Evolutionary conservation across 2,113 vertebrate genomes (phyloP).

Genomic region (Hydropotes inermis): DNA sequence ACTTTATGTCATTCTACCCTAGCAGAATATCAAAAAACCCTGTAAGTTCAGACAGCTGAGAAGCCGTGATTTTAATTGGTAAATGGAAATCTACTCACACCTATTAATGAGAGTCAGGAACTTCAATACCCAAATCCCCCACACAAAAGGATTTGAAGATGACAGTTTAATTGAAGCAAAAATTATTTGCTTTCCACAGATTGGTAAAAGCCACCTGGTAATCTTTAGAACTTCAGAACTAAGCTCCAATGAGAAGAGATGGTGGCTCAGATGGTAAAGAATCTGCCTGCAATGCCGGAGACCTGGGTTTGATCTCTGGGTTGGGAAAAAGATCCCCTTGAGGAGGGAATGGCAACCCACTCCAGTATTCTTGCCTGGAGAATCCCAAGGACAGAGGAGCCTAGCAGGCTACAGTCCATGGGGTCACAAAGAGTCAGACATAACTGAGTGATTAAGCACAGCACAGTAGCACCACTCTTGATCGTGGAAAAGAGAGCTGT

Average conservation of each 20-base stretch:
- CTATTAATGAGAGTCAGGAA: not conserved
- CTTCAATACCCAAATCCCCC: not conserved
- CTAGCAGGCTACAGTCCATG: not conserved
- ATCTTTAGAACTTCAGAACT: constrained; percentile 9
- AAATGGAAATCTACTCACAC: constrained; percentile 25
- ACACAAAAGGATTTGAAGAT: not conserved
- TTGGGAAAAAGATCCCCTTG: not conserved
- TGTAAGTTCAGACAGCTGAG: not conserved
- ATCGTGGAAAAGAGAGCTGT: not conserved
- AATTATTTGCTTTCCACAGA: not conserved
- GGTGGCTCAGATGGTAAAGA: not conserved
- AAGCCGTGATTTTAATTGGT: not conserved
- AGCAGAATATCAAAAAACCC: constrained; percentile 13
- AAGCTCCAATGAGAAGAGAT: not conserved
- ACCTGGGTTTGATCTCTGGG: not conserved
- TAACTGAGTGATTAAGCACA: not conserved
- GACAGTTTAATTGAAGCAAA: constrained; percentile 31
- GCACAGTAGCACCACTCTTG: not conserved
- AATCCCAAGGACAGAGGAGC: not conserved
- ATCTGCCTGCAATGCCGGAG: not conserved
- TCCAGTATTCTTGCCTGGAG: not conserved
- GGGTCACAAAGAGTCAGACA: not conserved
- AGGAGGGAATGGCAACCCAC: not conserved
- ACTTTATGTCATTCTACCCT: not conserved
- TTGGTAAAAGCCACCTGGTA: not conserved